Base-by-base conservation (phyloP, 2,113 vertebrate species). In the Corythoichthys haematopterus region DNA sequence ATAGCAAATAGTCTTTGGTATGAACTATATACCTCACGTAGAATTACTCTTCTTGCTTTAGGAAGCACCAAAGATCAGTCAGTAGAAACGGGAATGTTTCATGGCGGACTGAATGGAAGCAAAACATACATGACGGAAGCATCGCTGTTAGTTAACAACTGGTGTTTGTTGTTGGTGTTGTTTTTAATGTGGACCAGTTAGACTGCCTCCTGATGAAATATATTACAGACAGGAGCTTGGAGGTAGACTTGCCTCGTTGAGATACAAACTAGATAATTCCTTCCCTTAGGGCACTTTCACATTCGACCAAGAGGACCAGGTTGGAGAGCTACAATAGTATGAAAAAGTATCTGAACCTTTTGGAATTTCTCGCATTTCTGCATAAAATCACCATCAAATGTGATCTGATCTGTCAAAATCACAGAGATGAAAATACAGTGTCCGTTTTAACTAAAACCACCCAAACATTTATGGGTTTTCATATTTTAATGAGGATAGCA, bases 1-100 rank as follows among this genome's bases (percentile, higher is more conserved):
- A 77, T 79, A 83, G 80, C 64, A 81, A 66, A 75, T 75, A 82
- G 86, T 88, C 86, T 88, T 89, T 89, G 88, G 88, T 87, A 82
- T 81, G 74, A 28, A 60, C 80, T 75, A 81, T 72, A 84, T 70
- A 35, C 63, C 69, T 81, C 63, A 72, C 53, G 55, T 70, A 80
- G 80, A 79, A 48, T 65, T 55, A 50, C 66, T 66, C 59, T 79
- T 70, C 76, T 69, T 14, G 11, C 70, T 82, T 74, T 68, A 65
- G 70, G 3, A 62, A 62, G 71, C 14, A 33, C 64, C 52, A 0
- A 56, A 62, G 68, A 74, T 65, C 65, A 74, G 68, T 48, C 51
- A 43, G 53, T 3, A 36, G 9, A 37, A 65, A 53, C 14, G 1
- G 28, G n/a, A 56, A 66, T 10, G 46, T 61, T 61, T 61, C 37